Evolutionary conservation across 2,888 invertebrate species (phyloP), one percentile per base, ranked within the genome.

Genomic region (Scelioninae gen. 2): DNA sequence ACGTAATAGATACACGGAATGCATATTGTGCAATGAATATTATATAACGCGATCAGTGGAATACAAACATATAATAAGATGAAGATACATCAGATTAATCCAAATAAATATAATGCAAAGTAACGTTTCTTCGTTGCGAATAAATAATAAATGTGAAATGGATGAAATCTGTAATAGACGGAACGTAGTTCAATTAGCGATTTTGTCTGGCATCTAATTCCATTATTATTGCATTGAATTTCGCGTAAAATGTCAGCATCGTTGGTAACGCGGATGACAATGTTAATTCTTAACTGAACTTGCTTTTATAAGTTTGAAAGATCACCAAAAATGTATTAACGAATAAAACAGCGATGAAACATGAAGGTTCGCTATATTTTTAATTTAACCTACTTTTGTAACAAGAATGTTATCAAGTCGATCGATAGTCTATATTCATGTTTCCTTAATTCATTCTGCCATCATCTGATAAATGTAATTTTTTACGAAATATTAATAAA

Each of bases 1-100:
- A 61, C 43, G 57, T 73, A 60, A 73, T 46, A 46, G 48, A 60
- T 52, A 52, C 57, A 65, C 39, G 33, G 10, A 28, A 57, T 46
- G 55, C 60, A 46, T 53, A 69, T 64, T 61, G 63, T 58, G 68
- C 61, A 73, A 73, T 55, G 33, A 57, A 48, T 31, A 64, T 74
- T 69, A 69, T 61, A 60, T 69, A 74, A 74, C 57, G 52, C 18
- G 52, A 64, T 61, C 65, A 48, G 18, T 63, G 19, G 37, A 50
- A 55, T 55, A 60, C n/a, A 55, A 28, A 37, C 19, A 41, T 10
- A 45, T 41, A 60, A 33, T 50, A 63, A 48, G 25, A 52, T 43
- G 25, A 52, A 19, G 46, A 69, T 52, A 28, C 46, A 67, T 31
- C 37, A 37, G 28, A 13, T 53, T 48, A 48, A 58, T 67, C 58